phyloP scores from a whole-genome alignment of 2,797 vertebrate species.

The Tarsius wallacei region DNA sequence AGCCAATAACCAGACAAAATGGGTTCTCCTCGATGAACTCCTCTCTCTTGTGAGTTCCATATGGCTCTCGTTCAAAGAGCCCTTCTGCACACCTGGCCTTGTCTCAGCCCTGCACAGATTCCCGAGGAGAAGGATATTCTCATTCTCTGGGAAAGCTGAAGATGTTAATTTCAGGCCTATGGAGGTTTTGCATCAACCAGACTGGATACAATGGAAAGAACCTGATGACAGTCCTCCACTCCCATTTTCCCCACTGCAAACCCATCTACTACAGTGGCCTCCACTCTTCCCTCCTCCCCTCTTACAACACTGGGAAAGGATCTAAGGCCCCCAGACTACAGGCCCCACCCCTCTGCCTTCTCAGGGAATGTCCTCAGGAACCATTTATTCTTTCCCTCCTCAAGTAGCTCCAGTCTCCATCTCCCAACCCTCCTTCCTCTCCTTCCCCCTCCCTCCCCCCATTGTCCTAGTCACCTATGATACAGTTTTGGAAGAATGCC shows the following conservation, averaged over 20 bases:
- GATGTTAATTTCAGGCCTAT: neutral
- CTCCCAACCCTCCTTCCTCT: neutral
- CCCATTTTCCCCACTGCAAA: neutral
- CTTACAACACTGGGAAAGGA: neutral
- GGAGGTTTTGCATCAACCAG: neutral
- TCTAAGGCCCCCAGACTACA: neutral
- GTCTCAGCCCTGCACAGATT: neutral
- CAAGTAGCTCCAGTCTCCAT: neutral
- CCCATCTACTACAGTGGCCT: neutral
- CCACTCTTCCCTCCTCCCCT: no score
- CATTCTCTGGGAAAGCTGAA: neutral
- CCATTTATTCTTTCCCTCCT: neutral
- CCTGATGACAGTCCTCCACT: neutral
- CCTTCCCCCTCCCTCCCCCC: neutral
- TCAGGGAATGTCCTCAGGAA: neutral
- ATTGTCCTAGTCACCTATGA: neutral
- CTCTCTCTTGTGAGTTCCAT: neutral
- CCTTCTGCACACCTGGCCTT: neutral
- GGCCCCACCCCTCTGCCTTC: neutral
- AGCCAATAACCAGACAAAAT: neutral
- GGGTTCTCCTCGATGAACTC: neutral
- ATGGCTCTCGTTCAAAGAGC: neutral
- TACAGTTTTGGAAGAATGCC: neutral
- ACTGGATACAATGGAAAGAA: neutral
- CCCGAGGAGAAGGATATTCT: neutral